Evolutionary conservation across 2,888 invertebrate species (phyloP), one percentile per base, ranked within the genome.

Genomic region (Eurois occulta): DNA sequence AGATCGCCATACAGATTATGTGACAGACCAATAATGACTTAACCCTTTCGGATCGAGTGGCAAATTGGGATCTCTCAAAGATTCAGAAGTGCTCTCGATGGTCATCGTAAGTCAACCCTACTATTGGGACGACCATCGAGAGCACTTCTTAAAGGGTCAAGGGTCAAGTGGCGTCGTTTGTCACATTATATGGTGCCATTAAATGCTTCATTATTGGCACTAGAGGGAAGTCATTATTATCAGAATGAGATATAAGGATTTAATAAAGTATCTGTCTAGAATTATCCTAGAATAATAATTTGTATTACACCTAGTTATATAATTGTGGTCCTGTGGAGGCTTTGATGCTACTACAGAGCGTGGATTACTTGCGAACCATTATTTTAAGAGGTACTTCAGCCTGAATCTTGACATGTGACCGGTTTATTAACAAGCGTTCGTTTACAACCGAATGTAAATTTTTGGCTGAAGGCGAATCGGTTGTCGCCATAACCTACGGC

Each of bases 21-120:
- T 52, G 38, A 68, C 38, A 35, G n/a, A 11, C 65, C 65, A 70
- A 66, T 70, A 81, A 69, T 43, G 55, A 64, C 58, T 38, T 10
- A 70, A 75, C 72, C 72, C 62, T 73, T 75, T 60, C 38, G 38
- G 35, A 72, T 76, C 62, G 38, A 86, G 75, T 69, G 62, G 77
- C 32, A n/a, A 72, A 79, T 76, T 71, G 58, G 55, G 71, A 60
- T 24, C 71, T 38, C 52, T 76, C 24, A 28, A 76, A 28, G n/a
- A 28, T 68, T 32, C 38, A 16, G 48, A 58, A 78, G 72, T 46
- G 64, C 43, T 58, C 58, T 85, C 66, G 48, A 75, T 60, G 43
- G 64, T 21, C 43, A 24, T 67, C n/a, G 35, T 35, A 35, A 35
- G 35, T 35, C 35, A 35, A 35, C 35, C 35, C 35, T 35, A 35